Evolutionary conservation across 2,113 vertebrate genomes (phyloP).

Genomic region (Ceyx margarethae): DNA sequence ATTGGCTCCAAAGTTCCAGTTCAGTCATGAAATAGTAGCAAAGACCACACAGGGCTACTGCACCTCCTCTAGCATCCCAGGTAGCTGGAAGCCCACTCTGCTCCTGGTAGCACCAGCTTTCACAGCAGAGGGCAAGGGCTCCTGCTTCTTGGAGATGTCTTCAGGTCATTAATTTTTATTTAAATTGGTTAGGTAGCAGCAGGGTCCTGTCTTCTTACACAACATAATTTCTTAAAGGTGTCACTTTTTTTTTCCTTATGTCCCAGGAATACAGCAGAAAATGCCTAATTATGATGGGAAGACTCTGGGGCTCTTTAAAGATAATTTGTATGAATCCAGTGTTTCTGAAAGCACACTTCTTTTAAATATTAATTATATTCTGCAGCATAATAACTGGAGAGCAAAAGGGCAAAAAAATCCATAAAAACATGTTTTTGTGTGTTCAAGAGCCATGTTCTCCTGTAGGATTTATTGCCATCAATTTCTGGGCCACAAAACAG

Average conservation of each 20-base stretch:
- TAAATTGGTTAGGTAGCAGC: neutral
- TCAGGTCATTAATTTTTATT: neutral
- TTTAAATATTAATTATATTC: conserved; percentile 51
- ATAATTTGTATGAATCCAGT: conserved; percentile 1
- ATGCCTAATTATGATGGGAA: neutral
- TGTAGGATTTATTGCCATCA: conserved; percentile 62
- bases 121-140: neutral
- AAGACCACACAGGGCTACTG: neutral
- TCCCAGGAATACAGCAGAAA: neutral
- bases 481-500: conserved; percentile 37
- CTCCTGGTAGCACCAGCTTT: neutral
- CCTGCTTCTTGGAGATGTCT: neutral
- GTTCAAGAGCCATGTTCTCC: conserved; percentile 48
- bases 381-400: neutral
- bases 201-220: neutral
- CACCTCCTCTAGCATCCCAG: neutral
- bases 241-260: neutral
- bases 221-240: neutral
- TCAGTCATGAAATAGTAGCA: neutral
- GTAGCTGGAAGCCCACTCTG: neutral
- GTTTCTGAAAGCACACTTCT: conserved; percentile 8
- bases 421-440: conserved; percentile 34
- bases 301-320: neutral
- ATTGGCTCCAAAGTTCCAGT: neutral
- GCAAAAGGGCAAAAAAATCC: conserved; percentile 8